Evolutionary conservation across 2,888 invertebrate genomes (phyloP).

Genomic region (Baronia brevicornis): DNA sequence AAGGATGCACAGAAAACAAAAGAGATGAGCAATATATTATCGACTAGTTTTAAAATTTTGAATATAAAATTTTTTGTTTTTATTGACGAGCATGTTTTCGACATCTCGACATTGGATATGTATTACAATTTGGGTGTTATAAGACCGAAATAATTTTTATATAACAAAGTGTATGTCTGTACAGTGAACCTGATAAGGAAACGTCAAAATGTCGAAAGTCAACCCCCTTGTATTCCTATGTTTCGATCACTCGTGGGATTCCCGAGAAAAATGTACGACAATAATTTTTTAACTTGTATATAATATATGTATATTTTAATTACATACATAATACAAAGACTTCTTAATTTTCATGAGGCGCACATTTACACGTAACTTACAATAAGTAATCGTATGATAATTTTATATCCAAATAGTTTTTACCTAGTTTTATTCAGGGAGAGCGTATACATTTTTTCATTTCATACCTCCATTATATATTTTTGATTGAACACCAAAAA

Average conservation of each 20-base stretch:
- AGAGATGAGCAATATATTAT: constrained; percentile 58
- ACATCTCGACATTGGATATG: constrained; percentile 69
- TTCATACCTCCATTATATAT: constrained; percentile 63
- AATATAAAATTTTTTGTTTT: constrained; percentile 67
- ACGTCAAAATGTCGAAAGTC: constrained; percentile 59
- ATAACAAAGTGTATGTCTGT: constrained; percentile 26
- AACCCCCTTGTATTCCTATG: constrained; percentile 42
- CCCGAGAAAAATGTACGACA: constrained; percentile 68
- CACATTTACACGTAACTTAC: constrained; percentile 70
- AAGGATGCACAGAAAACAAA: constrained; percentile 61
- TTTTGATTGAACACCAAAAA: constrained; percentile 73
- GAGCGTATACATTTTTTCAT: constrained; percentile 72
- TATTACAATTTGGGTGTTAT: constrained; percentile 45
- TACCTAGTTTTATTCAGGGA: constrained; percentile 69
- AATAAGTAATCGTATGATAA: constrained; percentile 64
- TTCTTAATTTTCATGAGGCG: constrained; percentile 71
- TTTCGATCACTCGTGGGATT: constrained; percentile 61
- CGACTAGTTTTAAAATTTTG: constrained; percentile 68
- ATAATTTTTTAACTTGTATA: constrained; percentile 67
- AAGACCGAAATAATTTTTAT: constrained; percentile 18
- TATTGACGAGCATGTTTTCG: constrained; percentile 50
- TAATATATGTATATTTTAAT: constrained; percentile 74
- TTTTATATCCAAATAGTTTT: constrained; percentile 72
- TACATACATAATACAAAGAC: constrained; percentile 74
- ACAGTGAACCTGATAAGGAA: constrained; percentile 27